Percentiles rank a stretch among this genome's conserved stretches.
Evolutionary conservation across 2,888 invertebrate genomes (phyloP).

Genomic region (Selenia dentaria): DNA sequence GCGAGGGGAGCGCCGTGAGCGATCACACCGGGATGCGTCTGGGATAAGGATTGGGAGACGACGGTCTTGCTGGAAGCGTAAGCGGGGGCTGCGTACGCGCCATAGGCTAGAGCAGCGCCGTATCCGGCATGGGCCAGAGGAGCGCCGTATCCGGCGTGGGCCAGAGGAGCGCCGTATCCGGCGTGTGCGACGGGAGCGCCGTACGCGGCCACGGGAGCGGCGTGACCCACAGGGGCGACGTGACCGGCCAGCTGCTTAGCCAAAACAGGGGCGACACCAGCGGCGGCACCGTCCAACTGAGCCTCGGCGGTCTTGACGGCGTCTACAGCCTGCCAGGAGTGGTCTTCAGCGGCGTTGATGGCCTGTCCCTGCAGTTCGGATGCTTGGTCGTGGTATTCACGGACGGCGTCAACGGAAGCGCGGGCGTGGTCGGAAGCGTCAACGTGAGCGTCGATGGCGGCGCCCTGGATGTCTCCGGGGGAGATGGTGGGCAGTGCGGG

Average conservation of each 20-base stretch:
- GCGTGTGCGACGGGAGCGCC: slow-evolving; percentile 29
- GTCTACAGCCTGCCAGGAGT: slow-evolving; percentile 77
- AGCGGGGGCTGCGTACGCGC: slow-evolving; percentile 43
- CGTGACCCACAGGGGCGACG: slow-evolving; percentile 39
- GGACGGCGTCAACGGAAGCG: slow-evolving; percentile 70
- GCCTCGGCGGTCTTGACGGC: slow-evolving; percentile 75
- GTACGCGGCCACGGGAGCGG: slow-evolving; percentile 5
- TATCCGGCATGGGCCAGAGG: slow-evolving; percentile 41
- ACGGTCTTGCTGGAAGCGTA: slow-evolving; percentile 59
- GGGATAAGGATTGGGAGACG: slow-evolving; percentile 63
- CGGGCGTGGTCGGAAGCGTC: slow-evolving; percentile 75
- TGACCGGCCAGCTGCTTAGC: slow-evolving; percentile 75
- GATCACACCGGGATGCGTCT: slow-evolving; percentile 70
- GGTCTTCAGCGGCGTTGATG: slow-evolving; percentile 77
- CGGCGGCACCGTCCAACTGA: slow-evolving; percentile 75
- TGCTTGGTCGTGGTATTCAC: slow-evolving; percentile 76
- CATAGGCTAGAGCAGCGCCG: slow-evolving; percentile 39
- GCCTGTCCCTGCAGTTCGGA: slow-evolving; percentile 73
- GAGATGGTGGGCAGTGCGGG: slow-evolving; percentile 72
- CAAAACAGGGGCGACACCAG: slow-evolving; percentile 71
- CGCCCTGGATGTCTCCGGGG: slow-evolving; percentile 71
- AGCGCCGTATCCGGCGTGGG: slow-evolving; percentile 39
- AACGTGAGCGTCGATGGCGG: slow-evolving; percentile 78
- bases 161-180: slow-evolving; percentile 31
- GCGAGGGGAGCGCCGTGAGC: slow-evolving; percentile 36